Conservation (phyloP, 2,888 invertebrate genomes). For the Drosophila ustulata region DNA sequence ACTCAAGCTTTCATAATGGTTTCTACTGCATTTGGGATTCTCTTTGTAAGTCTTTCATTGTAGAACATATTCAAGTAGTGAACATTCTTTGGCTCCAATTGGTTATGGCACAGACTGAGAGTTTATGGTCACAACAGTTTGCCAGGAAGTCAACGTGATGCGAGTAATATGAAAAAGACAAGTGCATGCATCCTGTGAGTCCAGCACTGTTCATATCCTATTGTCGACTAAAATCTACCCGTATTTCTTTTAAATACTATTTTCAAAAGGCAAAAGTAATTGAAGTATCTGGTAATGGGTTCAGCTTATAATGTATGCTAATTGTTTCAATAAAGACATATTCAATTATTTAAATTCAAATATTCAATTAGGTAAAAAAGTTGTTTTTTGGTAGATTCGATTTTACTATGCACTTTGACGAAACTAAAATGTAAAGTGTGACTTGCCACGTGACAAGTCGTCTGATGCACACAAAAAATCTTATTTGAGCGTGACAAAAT, state of each 20-base stretch:
- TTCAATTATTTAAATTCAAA: slow-evolving; percentile 39
- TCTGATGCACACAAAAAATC: slow-evolving; percentile 29
- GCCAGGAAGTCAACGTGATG: slow-evolving; percentile 37
- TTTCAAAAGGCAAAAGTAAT: slow-evolving; percentile 47
- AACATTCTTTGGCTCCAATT: slow-evolving; percentile 27
- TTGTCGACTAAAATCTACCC: slow-evolving; percentile 11
- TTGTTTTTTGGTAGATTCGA: too few relatives aligned
- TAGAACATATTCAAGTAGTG: background rate
- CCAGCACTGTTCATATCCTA: slow-evolving; percentile 18
- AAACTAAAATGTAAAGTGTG: background rate
- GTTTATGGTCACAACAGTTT: slow-evolving; percentile 45
- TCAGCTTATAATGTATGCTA: slow-evolving; percentile 38
- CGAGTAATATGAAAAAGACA: slow-evolving; percentile 9
- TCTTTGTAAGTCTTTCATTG: slow-evolving; percentile 1
- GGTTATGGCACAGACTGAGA: slow-evolving; percentile 30
- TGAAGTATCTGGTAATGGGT: slow-evolving; percentile 43
- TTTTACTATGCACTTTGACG: background rate
- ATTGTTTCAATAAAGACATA: slow-evolving; percentile 41
- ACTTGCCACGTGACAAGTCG: slow-evolving; percentile 20
- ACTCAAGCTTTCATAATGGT: too few relatives aligned
- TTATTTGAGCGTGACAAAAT: slow-evolving; percentile 35
- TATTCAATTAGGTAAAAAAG: background rate
- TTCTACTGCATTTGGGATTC: background rate
- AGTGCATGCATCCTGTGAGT: slow-evolving; percentile 29
- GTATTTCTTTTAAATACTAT: too few relatives aligned